Evolutionary conservation across 1,140 invertebrate genomes (phyloP).

Genomic region (Bombyx mandarina): DNA sequence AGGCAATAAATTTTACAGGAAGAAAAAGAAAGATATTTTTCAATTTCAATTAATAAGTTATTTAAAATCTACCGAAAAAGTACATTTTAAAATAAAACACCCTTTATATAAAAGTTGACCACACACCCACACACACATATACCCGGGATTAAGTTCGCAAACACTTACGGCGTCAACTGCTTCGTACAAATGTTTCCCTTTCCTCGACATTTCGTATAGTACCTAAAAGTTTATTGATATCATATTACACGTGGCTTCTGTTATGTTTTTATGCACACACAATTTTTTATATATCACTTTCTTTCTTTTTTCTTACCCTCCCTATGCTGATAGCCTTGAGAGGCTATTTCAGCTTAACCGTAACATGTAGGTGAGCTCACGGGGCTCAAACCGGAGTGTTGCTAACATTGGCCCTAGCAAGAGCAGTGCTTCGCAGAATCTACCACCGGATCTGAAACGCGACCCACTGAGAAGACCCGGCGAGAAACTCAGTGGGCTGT

Average conservation of each 20-base stretch:
- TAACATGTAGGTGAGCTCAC: too few species aligned
- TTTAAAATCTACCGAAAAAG: background rate
- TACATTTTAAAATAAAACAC: background rate
- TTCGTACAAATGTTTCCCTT: constrained; percentile 30
- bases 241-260: constrained; percentile 16
- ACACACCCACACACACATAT: background rate
- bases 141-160: background rate
- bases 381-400: too few species aligned
- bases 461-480: too few species aligned
- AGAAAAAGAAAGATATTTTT: background rate
- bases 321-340: too few species aligned
- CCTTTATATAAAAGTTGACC: background rate
- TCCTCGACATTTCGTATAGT: constrained; percentile 21
- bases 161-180: constrained; percentile 31
- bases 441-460: too few species aligned
- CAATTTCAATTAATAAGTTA: background rate
- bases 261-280: too few species aligned
- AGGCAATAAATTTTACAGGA: background rate
- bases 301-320: too few species aligned
- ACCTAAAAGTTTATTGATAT: constrained; percentile 21
- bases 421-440: too few species aligned
- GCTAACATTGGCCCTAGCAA: too few species aligned
- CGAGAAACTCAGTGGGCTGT: too few species aligned
- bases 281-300: too few species aligned
- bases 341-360: too few species aligned